Percentiles rank a stretch among this genome's conserved stretches.
These are phyloP conservation scores for Axea sp. DNA, from an alignment of 2,888 invertebrate species.

Conservation along the genomic window DNA sequence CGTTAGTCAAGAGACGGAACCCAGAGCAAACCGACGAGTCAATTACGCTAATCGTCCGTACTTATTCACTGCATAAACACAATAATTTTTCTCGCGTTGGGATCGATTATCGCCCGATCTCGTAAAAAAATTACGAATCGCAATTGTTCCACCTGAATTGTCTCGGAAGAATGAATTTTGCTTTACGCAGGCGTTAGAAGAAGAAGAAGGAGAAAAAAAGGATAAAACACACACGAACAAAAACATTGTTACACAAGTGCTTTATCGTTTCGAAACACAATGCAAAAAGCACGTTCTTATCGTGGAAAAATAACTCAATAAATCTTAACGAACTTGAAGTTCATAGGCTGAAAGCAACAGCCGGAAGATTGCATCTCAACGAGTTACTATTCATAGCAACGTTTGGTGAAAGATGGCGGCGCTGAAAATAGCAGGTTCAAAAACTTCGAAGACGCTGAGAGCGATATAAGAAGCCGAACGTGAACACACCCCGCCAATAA, in stretches of 20 bases:
- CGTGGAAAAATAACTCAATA: slow-evolving; percentile 40
- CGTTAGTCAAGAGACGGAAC: slow-evolving; percentile 61
- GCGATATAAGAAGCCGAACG: slow-evolving; percentile 59
- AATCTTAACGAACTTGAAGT: slow-evolving; percentile 64
- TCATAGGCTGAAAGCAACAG: slow-evolving; percentile 60
- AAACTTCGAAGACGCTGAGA: slow-evolving; percentile 55
- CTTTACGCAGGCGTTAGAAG: no score
- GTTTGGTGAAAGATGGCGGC: slow-evolving; percentile 65
- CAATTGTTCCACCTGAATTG: not conserved
- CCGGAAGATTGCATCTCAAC: slow-evolving; percentile 67
- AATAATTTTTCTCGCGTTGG: no score
- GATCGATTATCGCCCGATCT: slow-evolving; percentile 5
- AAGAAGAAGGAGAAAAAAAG: no score
- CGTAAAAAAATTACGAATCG: slow-evolving; percentile 8
- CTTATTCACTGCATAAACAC: slow-evolving; percentile 30
- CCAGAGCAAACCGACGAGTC: slow-evolving; percentile 65
- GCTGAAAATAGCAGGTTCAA: slow-evolving; percentile 69
- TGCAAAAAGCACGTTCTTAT: slow-evolving; percentile 16
- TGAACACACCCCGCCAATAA: slow-evolving; percentile 42
- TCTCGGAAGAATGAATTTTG: not conserved
- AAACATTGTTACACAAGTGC: not conserved
- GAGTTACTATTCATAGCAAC: slow-evolving; percentile 64
- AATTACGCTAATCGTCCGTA: slow-evolving; percentile 66
- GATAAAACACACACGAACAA: not conserved
- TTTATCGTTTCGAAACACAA: slow-evolving; percentile 3